Conservation (phyloP, 2,888 invertebrate species). For the Campopleginae sp. region DNA sequence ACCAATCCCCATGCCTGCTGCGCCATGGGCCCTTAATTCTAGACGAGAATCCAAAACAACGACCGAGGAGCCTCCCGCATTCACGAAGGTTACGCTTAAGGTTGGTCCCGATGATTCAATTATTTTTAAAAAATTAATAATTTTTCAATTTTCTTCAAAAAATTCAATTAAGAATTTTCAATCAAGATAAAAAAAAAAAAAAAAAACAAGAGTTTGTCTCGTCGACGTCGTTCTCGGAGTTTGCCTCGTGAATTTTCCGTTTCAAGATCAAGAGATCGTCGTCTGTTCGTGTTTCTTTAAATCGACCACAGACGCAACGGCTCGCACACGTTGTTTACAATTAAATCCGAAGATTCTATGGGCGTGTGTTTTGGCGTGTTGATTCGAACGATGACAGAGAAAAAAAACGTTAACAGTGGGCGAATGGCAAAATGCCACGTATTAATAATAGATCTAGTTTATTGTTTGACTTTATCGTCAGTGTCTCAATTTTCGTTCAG, state of each 20-base stretch:
- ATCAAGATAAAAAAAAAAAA: too few species aligned
- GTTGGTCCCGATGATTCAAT: conserved; percentile 71
- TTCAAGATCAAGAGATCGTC: neutral
- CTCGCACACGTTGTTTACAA: conserved; percentile 45
- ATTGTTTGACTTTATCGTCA: conserved; percentile 58
- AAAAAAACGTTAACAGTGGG: conserved; percentile 8
- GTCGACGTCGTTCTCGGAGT: too few species aligned
- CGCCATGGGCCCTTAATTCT: conserved; percentile 87
- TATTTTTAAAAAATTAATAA: neutral
- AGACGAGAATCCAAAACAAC: conserved; percentile 81
- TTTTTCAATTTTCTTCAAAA: neutral
- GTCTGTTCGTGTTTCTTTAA: conserved; percentile 6
- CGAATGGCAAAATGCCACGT: conserved; percentile 60
- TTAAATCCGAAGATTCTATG: conserved; percentile 18
- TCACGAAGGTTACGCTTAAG: conserved; percentile 82
- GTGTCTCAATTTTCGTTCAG: conserved; percentile 4
- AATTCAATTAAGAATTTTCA: too few species aligned
- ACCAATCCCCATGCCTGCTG: conserved; percentile 86
- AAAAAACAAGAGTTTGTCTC: too few species aligned
- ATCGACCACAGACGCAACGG: conserved; percentile 19
- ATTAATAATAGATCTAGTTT: conserved; percentile 58
- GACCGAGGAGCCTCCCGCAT: conserved; percentile 81
- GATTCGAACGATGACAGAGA: conserved; percentile 16
- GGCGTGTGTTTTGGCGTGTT: conserved; percentile 18
- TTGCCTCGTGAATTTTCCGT: too few species aligned